Percentiles rank a stretch among this genome's conserved stretches.
Evolutionary conservation across 2,797 vertebrate species (phyloP).

Genomic region (Sebastes cheni): DNA sequence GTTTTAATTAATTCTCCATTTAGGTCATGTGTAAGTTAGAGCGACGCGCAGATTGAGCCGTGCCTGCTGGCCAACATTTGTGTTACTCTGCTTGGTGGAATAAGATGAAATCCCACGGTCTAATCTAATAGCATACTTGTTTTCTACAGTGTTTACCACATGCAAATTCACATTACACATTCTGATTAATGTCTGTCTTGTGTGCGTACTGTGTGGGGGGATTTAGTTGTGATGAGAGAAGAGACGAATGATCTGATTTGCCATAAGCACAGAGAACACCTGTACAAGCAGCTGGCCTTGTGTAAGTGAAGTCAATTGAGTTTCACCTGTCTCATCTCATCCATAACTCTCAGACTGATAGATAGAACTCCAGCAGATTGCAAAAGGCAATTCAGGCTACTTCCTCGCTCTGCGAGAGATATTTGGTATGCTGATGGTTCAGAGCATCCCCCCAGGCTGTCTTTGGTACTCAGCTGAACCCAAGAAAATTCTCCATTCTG

Average conservation of each 20-base stretch:
- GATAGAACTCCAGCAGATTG: slow-evolving; percentile 27
- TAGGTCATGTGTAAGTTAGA: slow-evolving; percentile 56
- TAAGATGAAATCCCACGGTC: not conserved
- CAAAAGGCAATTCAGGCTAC: not conserved
- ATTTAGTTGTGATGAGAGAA: not conserved
- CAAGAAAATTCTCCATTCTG: slow-evolving; percentile 5
- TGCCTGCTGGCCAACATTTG: slow-evolving; percentile 27
- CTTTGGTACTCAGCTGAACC: slow-evolving; percentile 30
- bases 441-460: slow-evolving; percentile 38
- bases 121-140: not conserved
- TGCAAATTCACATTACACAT: slow-evolving; percentile 22
- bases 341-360: slow-evolving; percentile 19
- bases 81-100: not conserved
- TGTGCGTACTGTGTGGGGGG: not conserved
- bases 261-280: slow-evolving; percentile 22
- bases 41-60: slow-evolving; percentile 12
- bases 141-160: slow-evolving; percentile 11
- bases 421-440: slow-evolving; percentile 44
- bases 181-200: slow-evolving; percentile 10
- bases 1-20: slow-evolving; percentile 63
- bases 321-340: slow-evolving; percentile 51
- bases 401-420: not conserved
- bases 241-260: slow-evolving; percentile 20
- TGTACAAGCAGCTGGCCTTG: slow-evolving; percentile 36
- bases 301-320: slow-evolving; percentile 34